Evolutionary conservation across 2,797 vertebrate species (phyloP), one percentile per base, ranked within the genome.

Genomic region (Microctenopoma steveboyesi): DNA sequence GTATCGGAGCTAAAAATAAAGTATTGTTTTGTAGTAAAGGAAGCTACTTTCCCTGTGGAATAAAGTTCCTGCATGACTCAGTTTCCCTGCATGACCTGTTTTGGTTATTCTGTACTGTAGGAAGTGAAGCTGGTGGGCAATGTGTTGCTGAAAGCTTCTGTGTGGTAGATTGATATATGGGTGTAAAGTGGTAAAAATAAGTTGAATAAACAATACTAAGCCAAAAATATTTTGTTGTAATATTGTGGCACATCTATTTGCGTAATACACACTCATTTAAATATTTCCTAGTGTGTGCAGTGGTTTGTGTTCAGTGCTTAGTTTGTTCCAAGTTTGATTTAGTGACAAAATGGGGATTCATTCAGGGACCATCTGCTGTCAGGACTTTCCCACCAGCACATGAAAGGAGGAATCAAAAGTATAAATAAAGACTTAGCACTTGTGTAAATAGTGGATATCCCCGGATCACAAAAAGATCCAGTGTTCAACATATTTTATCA

Each of bases 61-160:
- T 61, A 64, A 33, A 35, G 27, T 56, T 51, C 14, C 56, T 60
- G 56, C 18, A 61, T 79, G 69, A 86, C 72, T 85, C 72, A 84
- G 72, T 68, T 27, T 60, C 66, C 37, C 62, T 65, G 49, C 57
- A 37, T 74, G 67, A 55, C 43, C 48, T 77, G 30, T 69, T 85
- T 71, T 66, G 25, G 64, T 67, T 46, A 74, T 50, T 11, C 37
- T 10, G 9, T 11, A 39, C 9, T 39, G 37, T 39, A 69, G 69
- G 66, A 81, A 69, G 50, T 80, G 53, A 47, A 68, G 55, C 59
- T 68, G 53, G 72, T 82, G 79, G 71, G 68, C 70, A 69, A 64
- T 69, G 69, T 61, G 15, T 40, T 35, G 52, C 60, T 73, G 48
- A 71, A 68, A 78, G 66, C 72, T 13, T 74, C 30, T 62, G 9